Evolutionary conservation across 1,140 invertebrate species (phyloP).

Genomic region (Sminthurinus signatus): DNA sequence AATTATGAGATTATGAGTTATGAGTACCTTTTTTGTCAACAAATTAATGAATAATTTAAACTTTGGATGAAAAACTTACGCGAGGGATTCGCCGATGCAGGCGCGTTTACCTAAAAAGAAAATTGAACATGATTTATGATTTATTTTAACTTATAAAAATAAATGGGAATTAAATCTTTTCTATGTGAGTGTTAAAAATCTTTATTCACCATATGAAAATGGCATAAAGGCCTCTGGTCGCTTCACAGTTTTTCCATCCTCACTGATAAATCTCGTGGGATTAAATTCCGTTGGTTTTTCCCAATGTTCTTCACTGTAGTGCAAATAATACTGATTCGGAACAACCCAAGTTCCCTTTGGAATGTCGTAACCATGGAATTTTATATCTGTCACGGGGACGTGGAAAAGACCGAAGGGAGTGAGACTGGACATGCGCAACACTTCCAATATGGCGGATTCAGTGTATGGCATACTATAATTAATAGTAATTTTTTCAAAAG

Average conservation of each 20-base stretch:
- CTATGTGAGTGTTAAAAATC: no score
- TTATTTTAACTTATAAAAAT: no score
- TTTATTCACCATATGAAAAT: constrained; percentile 22
- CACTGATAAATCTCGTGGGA: constrained; percentile 49
- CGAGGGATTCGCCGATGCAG: no score
- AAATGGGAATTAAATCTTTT: no score
- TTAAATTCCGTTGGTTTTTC: constrained; percentile 47
- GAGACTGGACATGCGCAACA: constrained; percentile 15
- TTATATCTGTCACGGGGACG: constrained; percentile 20
- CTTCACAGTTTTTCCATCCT: not conserved
- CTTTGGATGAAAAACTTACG: no score
- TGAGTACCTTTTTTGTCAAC: no score
- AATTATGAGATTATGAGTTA: no score
- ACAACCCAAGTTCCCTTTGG: constrained; percentile 45
- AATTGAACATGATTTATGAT: no score
- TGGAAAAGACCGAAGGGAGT: constrained; percentile 23
- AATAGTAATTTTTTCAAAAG: no score
- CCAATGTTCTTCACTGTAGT: constrained; percentile 46
- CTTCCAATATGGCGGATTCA: constrained; percentile 33
- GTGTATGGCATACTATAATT: constrained; percentile 37
- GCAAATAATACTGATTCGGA: constrained; percentile 47
- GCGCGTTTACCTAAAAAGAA: no score
- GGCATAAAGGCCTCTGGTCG: constrained; percentile 19
- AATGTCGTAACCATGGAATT: constrained; percentile 44
- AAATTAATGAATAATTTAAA: no score